Percentiles rank a stretch among this genome's conserved stretches.
Evolutionary conservation across 2,888 invertebrate genomes (phyloP).

Genomic region (Tipula lateralis): DNA sequence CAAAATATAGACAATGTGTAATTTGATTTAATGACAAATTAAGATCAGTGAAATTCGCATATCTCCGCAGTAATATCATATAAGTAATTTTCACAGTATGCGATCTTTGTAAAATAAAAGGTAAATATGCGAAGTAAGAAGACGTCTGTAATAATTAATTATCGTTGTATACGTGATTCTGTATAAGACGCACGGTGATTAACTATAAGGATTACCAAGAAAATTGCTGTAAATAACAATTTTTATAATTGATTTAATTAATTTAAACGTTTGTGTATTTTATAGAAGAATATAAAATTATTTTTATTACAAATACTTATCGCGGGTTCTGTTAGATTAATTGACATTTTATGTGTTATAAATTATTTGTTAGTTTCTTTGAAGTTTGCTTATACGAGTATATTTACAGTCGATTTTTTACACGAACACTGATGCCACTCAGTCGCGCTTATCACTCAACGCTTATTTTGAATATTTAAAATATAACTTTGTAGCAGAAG

Average conservation of each 20-base stretch:
- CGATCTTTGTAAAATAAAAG: background rate
- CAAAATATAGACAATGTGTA: background rate
- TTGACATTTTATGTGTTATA: background rate
- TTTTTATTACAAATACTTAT: background rate
- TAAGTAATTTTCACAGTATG: background rate
- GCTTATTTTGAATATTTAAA: too few relatives aligned
- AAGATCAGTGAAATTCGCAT: background rate
- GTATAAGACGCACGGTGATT: background rate
- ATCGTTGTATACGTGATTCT: background rate
- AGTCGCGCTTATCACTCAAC: too few relatives aligned
- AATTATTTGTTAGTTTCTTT: background rate
- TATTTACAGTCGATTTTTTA: too few relatives aligned
- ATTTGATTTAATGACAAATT: background rate
- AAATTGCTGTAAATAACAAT: background rate
- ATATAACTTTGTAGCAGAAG: too few relatives aligned
- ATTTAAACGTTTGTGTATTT: background rate
- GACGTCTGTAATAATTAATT: background rate
- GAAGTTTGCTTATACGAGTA: too few relatives aligned
- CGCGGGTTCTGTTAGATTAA: background rate
- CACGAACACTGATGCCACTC: too few relatives aligned
- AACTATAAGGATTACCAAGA: background rate
- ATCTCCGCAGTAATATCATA: background rate
- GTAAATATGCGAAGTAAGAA: too few relatives aligned
- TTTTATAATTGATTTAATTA: background rate
- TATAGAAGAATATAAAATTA: background rate